These are phyloP conservation scores for Deroplatys truncata DNA, from an alignment of 2,888 invertebrate genomes.

Conservation along the genomic window DNA sequence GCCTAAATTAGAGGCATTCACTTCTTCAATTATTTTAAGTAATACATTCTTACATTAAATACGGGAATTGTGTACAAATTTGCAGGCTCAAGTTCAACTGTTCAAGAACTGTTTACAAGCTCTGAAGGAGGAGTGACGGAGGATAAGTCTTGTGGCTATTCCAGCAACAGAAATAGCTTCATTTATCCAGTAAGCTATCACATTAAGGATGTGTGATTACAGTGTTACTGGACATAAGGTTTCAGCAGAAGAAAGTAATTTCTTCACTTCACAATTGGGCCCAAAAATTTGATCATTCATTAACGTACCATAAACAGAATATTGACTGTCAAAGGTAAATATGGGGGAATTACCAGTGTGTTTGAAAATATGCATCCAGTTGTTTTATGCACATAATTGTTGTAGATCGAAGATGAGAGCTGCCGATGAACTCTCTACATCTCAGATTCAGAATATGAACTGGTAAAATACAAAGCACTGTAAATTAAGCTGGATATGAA, in stretches of 20 bases:
- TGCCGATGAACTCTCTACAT: not conserved
- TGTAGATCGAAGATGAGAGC: not conserved
- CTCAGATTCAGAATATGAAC: not conserved
- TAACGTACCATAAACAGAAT: not conserved
- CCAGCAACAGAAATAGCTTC: constrained; percentile 16
- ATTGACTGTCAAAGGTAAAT: not conserved
- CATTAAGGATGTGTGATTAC: not conserved
- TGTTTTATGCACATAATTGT: not conserved
- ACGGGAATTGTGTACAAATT: not conserved
- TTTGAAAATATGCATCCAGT: not conserved
- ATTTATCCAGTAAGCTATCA: not conserved
- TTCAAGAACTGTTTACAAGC: constrained; percentile 47
- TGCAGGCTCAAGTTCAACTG: constrained; percentile 50
- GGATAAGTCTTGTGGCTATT: constrained; percentile 1
- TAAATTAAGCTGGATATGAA: not conserved
- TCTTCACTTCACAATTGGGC: not conserved
- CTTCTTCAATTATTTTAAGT: no score
- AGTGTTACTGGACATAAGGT: not conserved
- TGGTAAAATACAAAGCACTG: not conserved
- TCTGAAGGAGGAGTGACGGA: constrained; percentile 43
- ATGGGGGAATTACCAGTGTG: not conserved
- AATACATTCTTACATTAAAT: no score
- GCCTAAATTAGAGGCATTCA: no score
- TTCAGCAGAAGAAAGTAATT: not conserved
- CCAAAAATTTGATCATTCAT: not conserved